Conservation (phyloP, 2,888 invertebrate genomes). For the Diaprepes abbreviatus region DNA sequence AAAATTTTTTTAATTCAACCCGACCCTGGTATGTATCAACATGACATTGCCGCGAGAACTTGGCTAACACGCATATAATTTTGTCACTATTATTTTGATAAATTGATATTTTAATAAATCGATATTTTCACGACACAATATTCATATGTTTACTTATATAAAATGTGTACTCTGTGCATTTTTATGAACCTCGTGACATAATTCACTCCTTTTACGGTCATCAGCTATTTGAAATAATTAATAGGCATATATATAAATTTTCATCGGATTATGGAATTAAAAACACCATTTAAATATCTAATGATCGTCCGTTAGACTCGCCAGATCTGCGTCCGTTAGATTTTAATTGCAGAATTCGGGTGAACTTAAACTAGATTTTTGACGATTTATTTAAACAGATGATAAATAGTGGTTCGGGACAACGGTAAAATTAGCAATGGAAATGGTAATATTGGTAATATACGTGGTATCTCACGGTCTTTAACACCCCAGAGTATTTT, state of each 20-base stretch:
- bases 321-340: slow-evolving; percentile 21
- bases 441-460: too few species aligned
- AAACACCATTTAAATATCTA: slow-evolving; percentile 10
- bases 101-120: too few species aligned
- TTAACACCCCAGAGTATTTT: too few species aligned
- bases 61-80: too few species aligned
- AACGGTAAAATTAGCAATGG: too few species aligned
- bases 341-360: slow-evolving; percentile 27
- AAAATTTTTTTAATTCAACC: too few species aligned
- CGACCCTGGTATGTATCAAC: too few species aligned
- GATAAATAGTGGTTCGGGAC: neutral
- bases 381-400: neutral
- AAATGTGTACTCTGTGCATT: neutral
- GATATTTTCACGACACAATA: too few species aligned
- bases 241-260: neutral
- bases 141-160: too few species aligned
- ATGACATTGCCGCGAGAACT: too few species aligned
- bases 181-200: neutral
- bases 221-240: neutral
- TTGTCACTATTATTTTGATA: too few species aligned
- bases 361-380: slow-evolving; percentile 6
- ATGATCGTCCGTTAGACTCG: neutral
- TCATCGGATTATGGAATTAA: slow-evolving; percentile 5
- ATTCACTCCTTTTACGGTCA: neutral
- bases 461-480: too few species aligned